Conservation (phyloP, 2,888 invertebrate species). For the Zaprionus lineosus region DNA sequence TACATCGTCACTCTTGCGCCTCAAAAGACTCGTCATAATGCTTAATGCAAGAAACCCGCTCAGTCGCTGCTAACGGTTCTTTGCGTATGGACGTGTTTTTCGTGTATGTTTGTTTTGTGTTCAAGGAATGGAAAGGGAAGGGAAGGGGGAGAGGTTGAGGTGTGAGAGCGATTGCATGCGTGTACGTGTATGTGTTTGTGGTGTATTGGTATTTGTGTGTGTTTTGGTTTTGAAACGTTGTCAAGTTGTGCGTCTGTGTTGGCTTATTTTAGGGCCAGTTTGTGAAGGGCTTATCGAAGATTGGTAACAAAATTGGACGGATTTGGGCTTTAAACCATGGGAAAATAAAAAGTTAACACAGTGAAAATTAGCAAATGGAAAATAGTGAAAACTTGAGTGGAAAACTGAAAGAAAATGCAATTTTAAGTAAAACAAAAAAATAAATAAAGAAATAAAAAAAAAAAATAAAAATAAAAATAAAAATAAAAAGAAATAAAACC, state of each 20-base stretch:
- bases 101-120: constrained; percentile 28
- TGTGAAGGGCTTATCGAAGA: constrained; percentile 67
- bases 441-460: neutral
- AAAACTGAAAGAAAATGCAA: neutral
- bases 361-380: constrained; percentile 8
- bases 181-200: constrained; percentile 14
- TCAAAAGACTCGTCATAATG: constrained; percentile 41
- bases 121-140: constrained; percentile 1
- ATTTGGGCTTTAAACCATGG: constrained; percentile 34
- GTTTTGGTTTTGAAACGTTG: constrained; percentile 61
- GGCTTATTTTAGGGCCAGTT: constrained; percentile 60
- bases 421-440: neutral
- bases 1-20: constrained; percentile 25
- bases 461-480: neutral
- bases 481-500: no score
- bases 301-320: constrained; percentile 58
- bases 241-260: constrained; percentile 43
- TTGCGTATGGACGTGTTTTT: constrained; percentile 82
- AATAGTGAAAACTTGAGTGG: constrained; percentile 19
- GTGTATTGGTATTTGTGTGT: constrained; percentile 60
- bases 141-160: neutral
- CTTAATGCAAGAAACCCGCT: constrained; percentile 45
- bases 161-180: no score
- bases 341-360: constrained; percentile 32
- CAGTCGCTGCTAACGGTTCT: constrained; percentile 83